A percentile compares a stretch with the other conserved stretches of the same genome.
Evolutionary conservation across 2,888 invertebrate genomes (phyloP).

Genomic region (Aphidoletes aphidimyza): DNA sequence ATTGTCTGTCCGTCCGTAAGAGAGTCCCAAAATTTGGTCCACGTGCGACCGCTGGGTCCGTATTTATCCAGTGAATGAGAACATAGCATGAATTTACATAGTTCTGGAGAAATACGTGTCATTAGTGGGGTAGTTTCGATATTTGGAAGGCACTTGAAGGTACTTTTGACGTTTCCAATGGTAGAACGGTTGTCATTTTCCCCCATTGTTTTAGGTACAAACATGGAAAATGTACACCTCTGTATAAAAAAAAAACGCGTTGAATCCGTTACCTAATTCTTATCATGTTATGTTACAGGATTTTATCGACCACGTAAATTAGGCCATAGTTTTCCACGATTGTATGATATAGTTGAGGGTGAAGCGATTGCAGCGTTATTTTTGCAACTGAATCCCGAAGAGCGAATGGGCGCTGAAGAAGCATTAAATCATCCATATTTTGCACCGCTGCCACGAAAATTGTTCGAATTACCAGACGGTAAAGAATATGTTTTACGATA

Average conservation of each 20-base stretch:
- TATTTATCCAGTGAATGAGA: too few relatives aligned
- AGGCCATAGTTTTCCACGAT: constrained; percentile 87
- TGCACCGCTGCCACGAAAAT: constrained; percentile 85
- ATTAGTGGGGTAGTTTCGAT: too few relatives aligned
- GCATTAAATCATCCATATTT: constrained; percentile 93
- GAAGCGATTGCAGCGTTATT: constrained; percentile 87
- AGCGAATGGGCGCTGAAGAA: constrained; percentile 86
- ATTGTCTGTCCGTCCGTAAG: too few relatives aligned
- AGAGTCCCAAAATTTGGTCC: too few relatives aligned
- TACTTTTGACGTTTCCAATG: too few relatives aligned
- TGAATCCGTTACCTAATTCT: neutral
- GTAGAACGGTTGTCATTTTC: neutral
- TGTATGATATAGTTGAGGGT: constrained; percentile 89
- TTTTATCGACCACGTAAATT: constrained; percentile 80
- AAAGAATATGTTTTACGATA: constrained; percentile 63
- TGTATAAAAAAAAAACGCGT: neutral
- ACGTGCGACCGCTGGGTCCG: too few relatives aligned
- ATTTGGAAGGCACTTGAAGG: too few relatives aligned
- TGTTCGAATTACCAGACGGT: constrained; percentile 94
- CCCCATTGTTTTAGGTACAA: too few relatives aligned
- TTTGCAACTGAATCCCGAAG: constrained; percentile 86
- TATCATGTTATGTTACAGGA: constrained; percentile 65
- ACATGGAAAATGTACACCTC: neutral
- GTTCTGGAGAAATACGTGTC: too few relatives aligned
- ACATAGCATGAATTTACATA: too few relatives aligned